These are phyloP conservation scores for Coptotermes formosanus DNA, from an alignment of 1,140 invertebrate species.

Conservation along the genomic window DNA sequence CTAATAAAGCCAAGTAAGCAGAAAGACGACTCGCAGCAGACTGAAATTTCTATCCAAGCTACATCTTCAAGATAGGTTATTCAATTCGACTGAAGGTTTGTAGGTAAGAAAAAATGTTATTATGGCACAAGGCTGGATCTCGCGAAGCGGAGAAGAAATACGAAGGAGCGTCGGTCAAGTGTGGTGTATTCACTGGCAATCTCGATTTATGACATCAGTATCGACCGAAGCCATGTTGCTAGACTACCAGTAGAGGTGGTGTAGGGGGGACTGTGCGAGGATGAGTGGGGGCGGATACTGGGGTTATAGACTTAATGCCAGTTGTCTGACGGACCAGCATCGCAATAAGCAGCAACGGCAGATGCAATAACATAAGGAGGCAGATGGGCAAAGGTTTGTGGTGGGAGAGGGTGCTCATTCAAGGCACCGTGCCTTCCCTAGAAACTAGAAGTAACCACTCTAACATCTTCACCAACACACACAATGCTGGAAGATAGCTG, in stretches of 20 bases:
- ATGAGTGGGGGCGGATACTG: neutral
- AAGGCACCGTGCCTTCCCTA: neutral
- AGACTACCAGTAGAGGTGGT: no score
- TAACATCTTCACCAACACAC: neutral
- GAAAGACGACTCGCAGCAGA: no score
- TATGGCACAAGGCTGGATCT: neutral
- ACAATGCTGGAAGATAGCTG: conserved; percentile 14
- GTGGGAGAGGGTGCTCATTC: neutral
- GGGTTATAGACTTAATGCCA: neutral
- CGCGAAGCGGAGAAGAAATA: neutral
- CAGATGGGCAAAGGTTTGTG: neutral
- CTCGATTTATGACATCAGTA: conserved; percentile 16
- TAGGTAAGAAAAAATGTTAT: conserved; percentile 19
- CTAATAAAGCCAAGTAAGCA: no score
- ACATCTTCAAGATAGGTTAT: neutral
- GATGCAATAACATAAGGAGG: conserved; percentile 14
- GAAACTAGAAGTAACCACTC: neutral
- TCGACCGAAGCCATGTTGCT: neutral
- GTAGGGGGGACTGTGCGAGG: neutral
- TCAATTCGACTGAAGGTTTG: neutral
- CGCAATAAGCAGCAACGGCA: conserved; percentile 24
- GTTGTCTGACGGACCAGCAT: neutral
- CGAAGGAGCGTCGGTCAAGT: conserved; percentile 3
- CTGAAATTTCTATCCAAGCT: neutral
- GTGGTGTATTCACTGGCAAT: conserved; percentile 22